Conservation (phyloP, 2,797 vertebrate genomes). For the Valencia hispanica region DNA sequence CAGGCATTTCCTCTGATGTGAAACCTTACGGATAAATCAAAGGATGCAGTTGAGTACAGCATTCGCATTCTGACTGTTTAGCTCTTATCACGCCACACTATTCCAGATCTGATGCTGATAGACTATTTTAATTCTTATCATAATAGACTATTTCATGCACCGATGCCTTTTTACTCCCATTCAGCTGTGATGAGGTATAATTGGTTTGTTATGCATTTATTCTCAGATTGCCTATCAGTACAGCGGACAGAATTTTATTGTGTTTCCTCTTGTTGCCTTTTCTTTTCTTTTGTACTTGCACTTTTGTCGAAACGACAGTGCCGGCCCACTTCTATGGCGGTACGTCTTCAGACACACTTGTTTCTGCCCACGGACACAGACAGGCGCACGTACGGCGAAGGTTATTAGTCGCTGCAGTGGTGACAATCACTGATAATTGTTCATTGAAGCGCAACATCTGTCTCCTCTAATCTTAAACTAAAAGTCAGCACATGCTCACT, state of each 20-base stretch:
- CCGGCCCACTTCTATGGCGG: constrained; percentile 30
- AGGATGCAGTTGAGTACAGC: constrained; percentile 45
- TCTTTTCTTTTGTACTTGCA: constrained; percentile 58
- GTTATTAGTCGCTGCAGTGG: constrained; percentile 42
- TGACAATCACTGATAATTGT: constrained; percentile 45
- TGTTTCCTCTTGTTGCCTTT: constrained; percentile 53
- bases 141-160: constrained; percentile 80
- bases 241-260: constrained; percentile 50
- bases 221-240: constrained; percentile 49
- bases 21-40: constrained; percentile 61
- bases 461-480: constrained; percentile 53
- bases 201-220: constrained; percentile 74
- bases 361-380: not conserved
- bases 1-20: constrained; percentile 47
- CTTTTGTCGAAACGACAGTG: constrained; percentile 20
- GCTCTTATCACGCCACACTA: constrained; percentile 64
- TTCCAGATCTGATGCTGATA: constrained; percentile 71
- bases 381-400: constrained; percentile 23
- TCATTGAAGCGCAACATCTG: constrained; percentile 29
- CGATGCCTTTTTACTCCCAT: constrained; percentile 63
- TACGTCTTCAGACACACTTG: constrained; percentile 6
- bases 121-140: constrained; percentile 81
- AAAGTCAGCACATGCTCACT: constrained; percentile 16
- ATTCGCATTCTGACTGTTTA: constrained; percentile 52
- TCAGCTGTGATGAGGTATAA: constrained; percentile 70